Base-by-base conservation (phyloP, 2,888 invertebrate species). In the Apeira syringaria region DNA sequence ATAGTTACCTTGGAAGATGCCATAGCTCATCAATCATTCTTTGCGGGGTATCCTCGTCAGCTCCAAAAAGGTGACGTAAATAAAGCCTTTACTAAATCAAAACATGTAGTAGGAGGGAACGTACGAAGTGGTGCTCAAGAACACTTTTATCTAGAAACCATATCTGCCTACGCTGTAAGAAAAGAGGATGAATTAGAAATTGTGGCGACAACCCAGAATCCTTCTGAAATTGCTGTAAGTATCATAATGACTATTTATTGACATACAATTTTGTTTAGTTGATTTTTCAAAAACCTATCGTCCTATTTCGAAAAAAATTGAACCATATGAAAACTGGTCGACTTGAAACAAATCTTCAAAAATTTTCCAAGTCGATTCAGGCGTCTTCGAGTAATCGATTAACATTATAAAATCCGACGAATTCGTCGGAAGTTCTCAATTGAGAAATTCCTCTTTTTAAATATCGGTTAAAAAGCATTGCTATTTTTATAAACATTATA, bases 141-240 rank as follows among this genome's bases (percentile, higher is more conserved):
- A 71, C 98, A 98, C 74, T 97, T 98, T 81, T 98, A 97, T 74
- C 79, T 98, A 59, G 98, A 98, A 84, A 95, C 97, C 0, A 91
- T 94, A 17, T 91, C 91, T 18, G 85, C 91, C 7, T 83, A 93
- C 41, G 94, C 91, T 0, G 93, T 94, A 0, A 92, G 92, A 56
- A 92, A 92, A 61, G 96, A 96, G 70, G 94, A 95, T 53, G 98
- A 98, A 77, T 79, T 99, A 43, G 97, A 98, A 75, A 80, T 98
- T 15, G 93, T 94, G 56, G 92, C 93, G 41, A 94, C 96, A 0
- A 93, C 95, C 0, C 99, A 99, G 78, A 92, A 94, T 88, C 96
- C 96, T 0, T 79, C 93, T 0, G 95, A 96, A 70, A 79, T 95
- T 31, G 92, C 92, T 63, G 93, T 93, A 76, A 81, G 86, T 63